A percentile compares a stretch with the other conserved stretches of the same genome.
Conservation (phyloP, 2,797 vertebrate genomes). For the Kryptolebias ocellatus region DNA sequence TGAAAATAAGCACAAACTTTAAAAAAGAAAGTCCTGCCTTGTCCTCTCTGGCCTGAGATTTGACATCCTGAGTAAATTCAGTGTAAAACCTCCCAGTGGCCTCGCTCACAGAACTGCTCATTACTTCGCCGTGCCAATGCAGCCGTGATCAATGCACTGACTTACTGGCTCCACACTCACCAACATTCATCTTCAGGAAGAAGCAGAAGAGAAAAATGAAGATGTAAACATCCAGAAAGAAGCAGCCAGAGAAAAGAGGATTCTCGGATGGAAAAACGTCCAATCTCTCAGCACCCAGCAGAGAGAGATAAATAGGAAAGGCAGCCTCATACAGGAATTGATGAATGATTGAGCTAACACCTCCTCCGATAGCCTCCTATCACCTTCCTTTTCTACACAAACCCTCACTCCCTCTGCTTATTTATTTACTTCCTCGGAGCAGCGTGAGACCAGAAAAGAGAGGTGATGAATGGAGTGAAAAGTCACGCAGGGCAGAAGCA, state of each 20-base stretch:
- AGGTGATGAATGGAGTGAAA: conserved; percentile 62
- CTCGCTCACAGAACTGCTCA: conserved; percentile 53
- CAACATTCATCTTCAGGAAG: conserved; percentile 63
- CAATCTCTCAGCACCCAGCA: conserved; percentile 45
- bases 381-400: conserved; percentile 53
- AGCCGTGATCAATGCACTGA: conserved; percentile 58
- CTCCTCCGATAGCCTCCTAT: conserved; percentile 56
- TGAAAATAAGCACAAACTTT: conserved; percentile 40
- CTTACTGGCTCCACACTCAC: conserved; percentile 59
- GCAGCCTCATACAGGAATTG: conserved; percentile 51
- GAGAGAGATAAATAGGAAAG: conserved; percentile 64
- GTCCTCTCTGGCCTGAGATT: conserved; percentile 29
- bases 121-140: conserved; percentile 47
- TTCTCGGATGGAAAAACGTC: conserved; percentile 25
- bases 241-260: conserved; percentile 42
- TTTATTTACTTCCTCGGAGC: conserved; percentile 67
- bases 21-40: conserved; percentile 11
- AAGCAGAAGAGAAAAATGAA: conserved; percentile 32
- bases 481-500: conserved; percentile 44
- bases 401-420: conserved; percentile 62
- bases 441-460: conserved; percentile 57
- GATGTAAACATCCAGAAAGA: conserved; percentile 36
- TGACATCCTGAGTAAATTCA: conserved; percentile 40
- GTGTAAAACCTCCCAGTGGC: conserved; percentile 44
- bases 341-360: conserved; percentile 64